Base-by-base conservation (phyloP, 1,140 invertebrate genomes). In the Habropoda laboriosa region DNA sequence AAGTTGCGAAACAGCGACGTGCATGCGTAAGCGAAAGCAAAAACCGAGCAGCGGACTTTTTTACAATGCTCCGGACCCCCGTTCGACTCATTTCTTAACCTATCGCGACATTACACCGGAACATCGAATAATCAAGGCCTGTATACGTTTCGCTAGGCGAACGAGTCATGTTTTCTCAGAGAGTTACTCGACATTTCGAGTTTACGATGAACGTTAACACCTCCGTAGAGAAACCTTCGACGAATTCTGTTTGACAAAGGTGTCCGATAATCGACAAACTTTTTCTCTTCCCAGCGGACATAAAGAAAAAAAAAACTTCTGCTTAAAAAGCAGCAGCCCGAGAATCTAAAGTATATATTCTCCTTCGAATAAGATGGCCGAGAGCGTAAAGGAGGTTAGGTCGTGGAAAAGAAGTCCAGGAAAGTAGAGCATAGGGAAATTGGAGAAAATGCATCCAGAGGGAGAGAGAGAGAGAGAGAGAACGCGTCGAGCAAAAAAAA, bases 351-450 rank as follows among this genome's bases (percentile, higher is more conserved):
- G 40, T 12, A n/a, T n/a, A n/a, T n/a, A n/a, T n/a, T n/a, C 27
- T 35, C 30, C 21, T n/a, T 24, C 27, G 21, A 53, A 35, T 60
- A 51, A 77, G 53, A 68, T 58, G 55, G 13, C 16, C 32, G n/a
- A 3, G 13, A 47, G 16, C 8, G 55, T 47, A 24, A 47, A 60
- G 32, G 13, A 18, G 66, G 66, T 66, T 77, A 49, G 55, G 12
- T 38, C 32, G 64, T n/a, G n/a, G n/a, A n/a, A n/a, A 21, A 21
- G 32, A 70, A 60, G 53, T 30, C 24, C 24, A 55, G 21, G 45
- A 78, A 67, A 66, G 27, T 76, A 30, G 72, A 76, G 51, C 60
- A 79, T 1, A 67, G 40, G 42, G 38, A 74, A 42, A 61, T 55
- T 42, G 38, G 16, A 35, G 64, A 40, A 58, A 68, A 70, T 24